A percentile compares a stretch with the other conserved stretches of the same genome.
These are phyloP conservation scores for Galerucella calmariensis DNA, from an alignment of 2,888 invertebrate species.

Conservation along the genomic window DNA sequence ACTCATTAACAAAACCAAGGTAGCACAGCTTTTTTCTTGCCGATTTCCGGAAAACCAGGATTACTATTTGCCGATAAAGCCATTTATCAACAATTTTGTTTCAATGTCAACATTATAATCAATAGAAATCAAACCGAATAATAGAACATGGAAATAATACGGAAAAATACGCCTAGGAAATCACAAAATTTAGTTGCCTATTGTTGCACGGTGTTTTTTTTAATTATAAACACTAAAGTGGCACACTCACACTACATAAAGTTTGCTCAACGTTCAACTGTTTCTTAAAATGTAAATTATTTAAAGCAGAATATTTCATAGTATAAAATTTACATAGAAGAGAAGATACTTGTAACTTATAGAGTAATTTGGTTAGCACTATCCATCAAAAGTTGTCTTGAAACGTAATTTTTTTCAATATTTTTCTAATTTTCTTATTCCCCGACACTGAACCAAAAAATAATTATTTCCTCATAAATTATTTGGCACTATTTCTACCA, in stretches of 20 bases:
- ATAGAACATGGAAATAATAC: constrained; percentile 1
- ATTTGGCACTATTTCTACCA: no score
- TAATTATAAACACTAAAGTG: constrained; percentile 23
- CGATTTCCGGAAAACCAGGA: neutral
- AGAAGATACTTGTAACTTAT: no score
- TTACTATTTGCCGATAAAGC: neutral
- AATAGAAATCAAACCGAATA: constrained; percentile 13
- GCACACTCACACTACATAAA: constrained; percentile 40
- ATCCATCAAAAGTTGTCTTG: no score
- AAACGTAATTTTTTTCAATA: no score
- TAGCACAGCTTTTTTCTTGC: neutral
- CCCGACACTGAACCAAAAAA: no score
- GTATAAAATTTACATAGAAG: no score
- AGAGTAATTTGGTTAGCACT: no score
- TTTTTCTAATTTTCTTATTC: no score
- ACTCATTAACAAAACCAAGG: neutral
- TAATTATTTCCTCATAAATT: no score
- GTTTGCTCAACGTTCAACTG: constrained; percentile 19
- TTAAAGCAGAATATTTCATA: neutral
- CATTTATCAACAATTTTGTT: neutral
- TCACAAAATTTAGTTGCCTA: constrained; percentile 20
- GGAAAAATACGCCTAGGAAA: constrained; percentile 10
- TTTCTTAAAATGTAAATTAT: constrained; percentile 11
- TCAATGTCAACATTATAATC: constrained; percentile 3
- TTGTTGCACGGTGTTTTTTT: constrained; percentile 22